Evolutionary conservation across 2,797 vertebrate species (phyloP).

Genomic region (Pseudomugil tenellus): DNA sequence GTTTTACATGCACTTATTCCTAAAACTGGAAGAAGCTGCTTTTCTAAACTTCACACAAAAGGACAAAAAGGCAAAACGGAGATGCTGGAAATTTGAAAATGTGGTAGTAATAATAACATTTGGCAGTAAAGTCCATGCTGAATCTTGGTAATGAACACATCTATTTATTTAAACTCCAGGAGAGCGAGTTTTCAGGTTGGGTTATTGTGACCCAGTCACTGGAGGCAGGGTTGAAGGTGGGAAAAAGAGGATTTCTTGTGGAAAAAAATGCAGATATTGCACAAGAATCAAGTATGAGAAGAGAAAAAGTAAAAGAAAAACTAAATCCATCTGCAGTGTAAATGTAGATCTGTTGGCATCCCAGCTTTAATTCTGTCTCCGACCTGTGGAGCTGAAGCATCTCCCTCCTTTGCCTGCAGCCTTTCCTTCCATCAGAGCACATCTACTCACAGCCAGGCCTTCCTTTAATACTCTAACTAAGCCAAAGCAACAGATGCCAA

Average conservation of each 20-base stretch:
- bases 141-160: background rate
- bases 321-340: slow-evolving; percentile 39
- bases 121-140: background rate
- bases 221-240: background rate
- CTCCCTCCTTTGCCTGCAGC: slow-evolving; percentile 42
- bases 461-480: slow-evolving; percentile 53
- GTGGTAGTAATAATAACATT: background rate
- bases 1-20: background rate
- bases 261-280: background rate
- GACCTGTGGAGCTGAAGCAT: slow-evolving; percentile 43
- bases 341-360: slow-evolving; percentile 56
- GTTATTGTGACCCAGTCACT: background rate
- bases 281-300: slow-evolving; percentile 2
- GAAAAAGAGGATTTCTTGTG: slow-evolving; percentile 3
- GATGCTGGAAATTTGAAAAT: background rate
- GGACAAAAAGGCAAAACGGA: no score
- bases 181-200: background rate
- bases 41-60: background rate
- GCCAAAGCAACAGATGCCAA: slow-evolving; percentile 69
- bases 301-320: slow-evolving; percentile 31
- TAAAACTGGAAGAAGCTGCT: background rate
- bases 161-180: background rate
- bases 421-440: slow-evolving; percentile 55
- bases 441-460: slow-evolving; percentile 58
- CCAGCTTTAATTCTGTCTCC: slow-evolving; percentile 44